Conservation (phyloP, 2,888 invertebrate genomes). For the Lithodes maja region DNA sequence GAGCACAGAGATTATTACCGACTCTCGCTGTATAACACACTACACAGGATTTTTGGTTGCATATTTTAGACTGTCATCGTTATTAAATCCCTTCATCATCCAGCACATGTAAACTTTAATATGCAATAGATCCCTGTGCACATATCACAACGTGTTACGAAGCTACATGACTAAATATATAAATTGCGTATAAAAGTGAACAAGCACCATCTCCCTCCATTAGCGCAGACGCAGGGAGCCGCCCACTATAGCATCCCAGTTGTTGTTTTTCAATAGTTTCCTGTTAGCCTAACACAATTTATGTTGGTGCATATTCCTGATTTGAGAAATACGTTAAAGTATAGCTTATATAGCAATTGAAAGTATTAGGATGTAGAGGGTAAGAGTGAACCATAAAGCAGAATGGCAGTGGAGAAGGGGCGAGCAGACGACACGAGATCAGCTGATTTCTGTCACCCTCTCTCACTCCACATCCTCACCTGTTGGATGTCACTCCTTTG, state of each 20-base stretch:
- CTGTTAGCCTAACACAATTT: background rate
- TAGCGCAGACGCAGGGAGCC: constrained; percentile 58
- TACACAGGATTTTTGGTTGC: background rate
- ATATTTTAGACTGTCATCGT: no score
- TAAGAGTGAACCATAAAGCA: background rate
- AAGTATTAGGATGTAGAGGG: background rate
- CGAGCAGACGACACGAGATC: constrained; percentile 60
- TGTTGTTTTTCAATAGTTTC: constrained; percentile 37
- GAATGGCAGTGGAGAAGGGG: background rate
- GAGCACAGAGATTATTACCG: background rate
- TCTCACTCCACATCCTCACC: background rate
- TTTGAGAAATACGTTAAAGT: background rate
- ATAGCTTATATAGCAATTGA: background rate
- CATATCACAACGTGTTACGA: background rate
- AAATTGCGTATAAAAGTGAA: background rate
- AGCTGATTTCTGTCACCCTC: constrained; percentile 64
- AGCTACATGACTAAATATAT: background rate
- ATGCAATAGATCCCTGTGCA: background rate
- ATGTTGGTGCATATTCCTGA: background rate
- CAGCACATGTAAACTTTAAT: no score
- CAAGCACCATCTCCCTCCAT: background rate
- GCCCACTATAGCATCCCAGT: constrained; percentile 35
- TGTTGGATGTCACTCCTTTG: background rate
- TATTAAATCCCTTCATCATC: no score
- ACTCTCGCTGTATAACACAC: background rate